Conservation (phyloP, 1,140 invertebrate species). For the Arion vulgaris region DNA sequence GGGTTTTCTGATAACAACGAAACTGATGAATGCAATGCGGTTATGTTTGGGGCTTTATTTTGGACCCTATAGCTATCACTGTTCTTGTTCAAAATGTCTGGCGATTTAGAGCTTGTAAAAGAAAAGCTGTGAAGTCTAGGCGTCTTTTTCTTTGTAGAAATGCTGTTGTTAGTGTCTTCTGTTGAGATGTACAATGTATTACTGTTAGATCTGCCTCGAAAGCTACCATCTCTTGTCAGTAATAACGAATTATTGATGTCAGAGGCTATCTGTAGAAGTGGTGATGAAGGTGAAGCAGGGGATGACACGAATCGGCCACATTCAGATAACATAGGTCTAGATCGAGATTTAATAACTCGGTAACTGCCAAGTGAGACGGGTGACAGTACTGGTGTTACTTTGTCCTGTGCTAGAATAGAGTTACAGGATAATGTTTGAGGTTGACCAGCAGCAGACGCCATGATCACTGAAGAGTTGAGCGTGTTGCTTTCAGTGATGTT, state of each 20-base stretch:
- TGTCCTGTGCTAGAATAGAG: neutral
- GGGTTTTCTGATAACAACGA: neutral
- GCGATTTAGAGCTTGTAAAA: neutral
- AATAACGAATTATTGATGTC: neutral
- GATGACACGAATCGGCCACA: neutral
- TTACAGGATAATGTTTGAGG: neutral
- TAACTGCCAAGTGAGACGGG: neutral
- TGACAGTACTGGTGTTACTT: neutral
- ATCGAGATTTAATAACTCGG: neutral
- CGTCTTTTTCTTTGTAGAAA: neutral
- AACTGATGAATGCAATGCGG: neutral
- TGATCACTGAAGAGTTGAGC: neutral
- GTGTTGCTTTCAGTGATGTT: neutral
- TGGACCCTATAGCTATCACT: neutral
- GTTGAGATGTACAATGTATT: neutral
- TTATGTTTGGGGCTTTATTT: neutral
- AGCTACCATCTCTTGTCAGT: neutral
- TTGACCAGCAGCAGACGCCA: neutral
- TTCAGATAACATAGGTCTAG: neutral
- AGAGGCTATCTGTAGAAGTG: neutral
- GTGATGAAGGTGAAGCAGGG: neutral
- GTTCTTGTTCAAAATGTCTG: neutral
- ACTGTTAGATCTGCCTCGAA: neutral
- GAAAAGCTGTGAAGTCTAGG: neutral
- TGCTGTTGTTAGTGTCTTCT: neutral